These are phyloP conservation scores for Cynocephalus volans DNA, from an alignment of 2,113 vertebrate genomes.

Conservation along the genomic window DNA sequence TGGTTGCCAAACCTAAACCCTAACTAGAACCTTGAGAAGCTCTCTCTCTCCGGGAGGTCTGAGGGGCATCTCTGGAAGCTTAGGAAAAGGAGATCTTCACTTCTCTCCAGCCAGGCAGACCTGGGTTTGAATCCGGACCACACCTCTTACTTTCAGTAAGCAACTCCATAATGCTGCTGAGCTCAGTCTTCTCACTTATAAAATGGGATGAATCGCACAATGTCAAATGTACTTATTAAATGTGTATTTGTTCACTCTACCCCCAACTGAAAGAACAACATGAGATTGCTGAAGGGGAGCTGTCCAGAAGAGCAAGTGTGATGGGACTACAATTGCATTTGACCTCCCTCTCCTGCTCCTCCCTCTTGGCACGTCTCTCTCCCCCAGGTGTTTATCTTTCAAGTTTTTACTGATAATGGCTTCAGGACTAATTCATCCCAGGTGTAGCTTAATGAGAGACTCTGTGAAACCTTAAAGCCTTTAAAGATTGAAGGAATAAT, in stretches of 20 bases:
- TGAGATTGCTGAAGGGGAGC: neutral
- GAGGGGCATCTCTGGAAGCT: neutral
- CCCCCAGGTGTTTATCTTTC: constrained; percentile 45
- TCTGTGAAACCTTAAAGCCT: constrained; percentile 62
- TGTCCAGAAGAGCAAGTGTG: neutral
- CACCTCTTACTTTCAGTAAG: neutral
- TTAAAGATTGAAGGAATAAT: constrained; percentile 68
- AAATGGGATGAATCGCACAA: neutral
- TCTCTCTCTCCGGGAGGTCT: neutral
- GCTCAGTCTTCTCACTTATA: neutral
- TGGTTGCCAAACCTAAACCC: neutral
- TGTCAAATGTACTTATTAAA: neutral
- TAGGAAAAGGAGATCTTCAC: neutral
- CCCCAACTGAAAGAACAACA: neutral
- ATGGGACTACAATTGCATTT: neutral
- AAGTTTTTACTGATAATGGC: constrained; percentile 33
- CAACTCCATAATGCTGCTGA: neutral
- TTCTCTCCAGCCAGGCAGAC: neutral
- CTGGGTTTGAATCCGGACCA: neutral
- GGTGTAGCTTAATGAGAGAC: constrained; percentile 69
- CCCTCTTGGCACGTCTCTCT: neutral
- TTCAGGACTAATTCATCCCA: constrained; percentile 60
- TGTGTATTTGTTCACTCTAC: neutral
- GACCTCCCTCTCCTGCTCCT: neutral
- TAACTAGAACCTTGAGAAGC: neutral